These are phyloP conservation scores for Spodoptera picta DNA, from an alignment of 2,888 invertebrate species.

Conservation along the genomic window DNA sequence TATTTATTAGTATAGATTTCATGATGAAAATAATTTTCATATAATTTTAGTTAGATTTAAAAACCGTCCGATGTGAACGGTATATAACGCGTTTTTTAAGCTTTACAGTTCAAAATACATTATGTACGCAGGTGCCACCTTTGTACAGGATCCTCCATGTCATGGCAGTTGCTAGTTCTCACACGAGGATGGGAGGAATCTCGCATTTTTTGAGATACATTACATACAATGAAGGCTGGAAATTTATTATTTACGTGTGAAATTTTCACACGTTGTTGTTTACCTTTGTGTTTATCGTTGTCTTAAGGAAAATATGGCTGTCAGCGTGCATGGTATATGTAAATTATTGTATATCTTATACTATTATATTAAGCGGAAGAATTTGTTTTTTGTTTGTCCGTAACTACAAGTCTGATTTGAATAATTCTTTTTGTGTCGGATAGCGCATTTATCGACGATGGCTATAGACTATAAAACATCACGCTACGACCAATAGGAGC, in stretches of 20 bases:
- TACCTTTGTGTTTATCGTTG: background rate
- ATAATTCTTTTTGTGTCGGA: too few species aligned
- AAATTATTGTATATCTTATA: too few species aligned
- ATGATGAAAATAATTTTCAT: too few species aligned
- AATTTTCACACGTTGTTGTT: conserved; percentile 25
- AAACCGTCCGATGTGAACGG: conserved; percentile 8
- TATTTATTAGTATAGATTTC: too few species aligned
- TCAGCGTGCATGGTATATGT: too few species aligned
- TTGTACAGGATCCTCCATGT: conserved; percentile 23
- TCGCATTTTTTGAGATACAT: conserved; percentile 31
- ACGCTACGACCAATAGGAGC: too few species aligned
- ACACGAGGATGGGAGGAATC: background rate
- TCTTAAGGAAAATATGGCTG: background rate
- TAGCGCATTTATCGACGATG: too few species aligned
- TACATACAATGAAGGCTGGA: conserved; percentile 18
- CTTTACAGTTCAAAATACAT: conserved; percentile 42
- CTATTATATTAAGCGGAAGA: too few species aligned
- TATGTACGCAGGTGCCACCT: conserved; percentile 37
- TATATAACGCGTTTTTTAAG: conserved; percentile 22
- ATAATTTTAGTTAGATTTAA: too few species aligned
- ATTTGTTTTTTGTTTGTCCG: too few species aligned
- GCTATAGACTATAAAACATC: too few species aligned
- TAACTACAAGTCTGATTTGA: too few species aligned
- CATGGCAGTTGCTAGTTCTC: conserved; percentile 35
- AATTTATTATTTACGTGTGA: conserved; percentile 44